Conservation (phyloP, 2,113 vertebrate species). For the Poeciliopsis turrubarensis region DNA sequence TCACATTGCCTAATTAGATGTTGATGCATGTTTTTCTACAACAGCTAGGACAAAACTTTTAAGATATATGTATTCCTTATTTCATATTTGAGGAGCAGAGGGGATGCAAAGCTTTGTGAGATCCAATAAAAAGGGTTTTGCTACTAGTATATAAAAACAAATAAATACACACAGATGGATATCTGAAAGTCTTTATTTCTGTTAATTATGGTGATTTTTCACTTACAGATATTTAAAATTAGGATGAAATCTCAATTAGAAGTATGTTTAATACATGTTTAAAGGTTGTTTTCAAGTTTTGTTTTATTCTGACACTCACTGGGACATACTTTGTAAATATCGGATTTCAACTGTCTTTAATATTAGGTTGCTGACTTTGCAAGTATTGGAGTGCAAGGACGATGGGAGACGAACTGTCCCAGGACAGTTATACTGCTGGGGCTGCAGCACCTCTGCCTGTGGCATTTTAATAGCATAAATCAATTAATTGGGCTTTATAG, state of each 20-base stretch:
- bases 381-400: neutral
- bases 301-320: too few relatives aligned
- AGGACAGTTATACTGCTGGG: neutral
- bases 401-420: neutral
- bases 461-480: conserved; percentile 1
- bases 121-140: neutral
- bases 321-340: neutral
- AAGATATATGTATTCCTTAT: too few relatives aligned
- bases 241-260: too few relatives aligned
- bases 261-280: too few relatives aligned
- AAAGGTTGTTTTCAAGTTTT: too few relatives aligned
- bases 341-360: neutral
- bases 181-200: too few relatives aligned
- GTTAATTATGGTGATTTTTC: too few relatives aligned
- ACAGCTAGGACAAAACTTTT: too few relatives aligned
- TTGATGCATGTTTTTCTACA: neutral
- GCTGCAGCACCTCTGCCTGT: neutral
- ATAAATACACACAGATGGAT: neutral
- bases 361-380: neutral
- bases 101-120: too few relatives aligned
- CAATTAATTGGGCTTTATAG: neutral
- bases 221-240: too few relatives aligned
- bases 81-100: too few relatives aligned
- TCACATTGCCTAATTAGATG: neutral
- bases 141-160: neutral